phyloP scores from a whole-genome alignment of 1,140 invertebrate genomes.

The Lamellibrachia luymesi region DNA sequence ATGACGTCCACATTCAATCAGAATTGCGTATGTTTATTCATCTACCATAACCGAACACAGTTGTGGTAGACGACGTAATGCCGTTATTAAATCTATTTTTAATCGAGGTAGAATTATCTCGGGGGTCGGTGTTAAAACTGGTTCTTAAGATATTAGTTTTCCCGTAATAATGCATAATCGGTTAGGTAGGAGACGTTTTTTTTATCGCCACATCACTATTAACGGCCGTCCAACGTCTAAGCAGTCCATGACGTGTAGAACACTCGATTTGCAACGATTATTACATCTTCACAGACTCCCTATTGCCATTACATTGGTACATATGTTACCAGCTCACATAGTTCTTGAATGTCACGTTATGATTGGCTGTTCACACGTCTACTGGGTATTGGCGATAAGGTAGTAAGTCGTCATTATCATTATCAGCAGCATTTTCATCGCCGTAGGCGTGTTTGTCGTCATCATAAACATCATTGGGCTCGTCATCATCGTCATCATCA shows the following conservation, averaged over 20 bases:
- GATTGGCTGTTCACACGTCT: neutral
- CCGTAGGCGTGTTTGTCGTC: neutral
- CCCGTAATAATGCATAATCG: neutral
- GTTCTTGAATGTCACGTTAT: neutral
- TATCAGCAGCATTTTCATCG: neutral
- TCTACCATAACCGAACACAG: too few relatives aligned
- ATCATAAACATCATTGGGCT: neutral
- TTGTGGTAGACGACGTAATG: too few relatives aligned
- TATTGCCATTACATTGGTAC: neutral
- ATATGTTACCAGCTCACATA: neutral
- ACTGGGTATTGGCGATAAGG: neutral
- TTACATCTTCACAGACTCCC: neutral
- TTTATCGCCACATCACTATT: neutral
- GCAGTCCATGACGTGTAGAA: neutral
- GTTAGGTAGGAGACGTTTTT: too few relatives aligned
- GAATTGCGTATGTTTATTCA: too few relatives aligned
- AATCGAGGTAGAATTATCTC: too few relatives aligned
- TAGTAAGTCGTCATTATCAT: too few relatives aligned
- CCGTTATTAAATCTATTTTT: too few relatives aligned
- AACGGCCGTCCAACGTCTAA: neutral
- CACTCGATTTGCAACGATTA: neutral
- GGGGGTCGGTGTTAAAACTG: neutral
- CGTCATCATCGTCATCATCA: neutral
- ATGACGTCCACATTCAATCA: too few relatives aligned
- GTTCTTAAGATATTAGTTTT: neutral